These are phyloP conservation scores for Drosophila bifasciata DNA, from an alignment of 1,140 invertebrate genomes.

Conservation along the genomic window DNA sequence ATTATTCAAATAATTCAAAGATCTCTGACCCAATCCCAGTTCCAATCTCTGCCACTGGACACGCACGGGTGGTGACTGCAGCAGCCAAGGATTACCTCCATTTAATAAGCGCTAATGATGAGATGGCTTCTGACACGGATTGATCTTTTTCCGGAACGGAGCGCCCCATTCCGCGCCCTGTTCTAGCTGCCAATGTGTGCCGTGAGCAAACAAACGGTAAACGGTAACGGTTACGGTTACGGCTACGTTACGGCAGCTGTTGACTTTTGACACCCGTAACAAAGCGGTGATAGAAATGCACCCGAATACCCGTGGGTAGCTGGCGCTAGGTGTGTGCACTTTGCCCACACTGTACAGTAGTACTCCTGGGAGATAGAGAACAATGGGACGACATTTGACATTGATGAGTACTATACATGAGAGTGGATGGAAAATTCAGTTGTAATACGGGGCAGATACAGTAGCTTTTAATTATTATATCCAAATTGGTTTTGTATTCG, in stretches of 20 bases:
- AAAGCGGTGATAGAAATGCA: neutral
- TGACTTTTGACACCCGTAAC: constrained; percentile 42
- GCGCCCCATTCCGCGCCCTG: too few species aligned
- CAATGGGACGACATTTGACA: too few species aligned
- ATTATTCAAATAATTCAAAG: constrained; percentile 59
- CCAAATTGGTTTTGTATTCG: too few species aligned
- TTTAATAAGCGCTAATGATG: constrained; percentile 59
- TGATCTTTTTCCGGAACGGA: constrained; percentile 31
- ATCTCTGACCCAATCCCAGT: constrained; percentile 12
- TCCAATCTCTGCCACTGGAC: constrained; percentile 49
- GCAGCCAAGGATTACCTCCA: constrained; percentile 65
- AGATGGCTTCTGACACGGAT: constrained; percentile 26
- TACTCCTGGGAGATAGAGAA: too few species aligned
- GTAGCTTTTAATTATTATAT: too few species aligned
- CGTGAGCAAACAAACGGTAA: constrained; percentile 28
- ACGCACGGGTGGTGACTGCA: constrained; percentile 30
- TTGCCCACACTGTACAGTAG: too few species aligned
- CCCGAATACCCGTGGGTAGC: constrained; percentile 22
- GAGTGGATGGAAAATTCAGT: too few species aligned
- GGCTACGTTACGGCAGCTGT: constrained; percentile 15
- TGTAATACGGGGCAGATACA: too few species aligned
- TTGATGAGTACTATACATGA: too few species aligned
- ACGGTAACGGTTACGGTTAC: constrained; percentile 1
- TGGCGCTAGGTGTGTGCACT: constrained; percentile 21
- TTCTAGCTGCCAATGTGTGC: constrained; percentile 10